Percentiles rank a stretch among this genome's conserved stretches.
These are phyloP conservation scores for Calephelis nemesis DNA, from an alignment of 1,140 invertebrate species.

Conservation along the genomic window DNA sequence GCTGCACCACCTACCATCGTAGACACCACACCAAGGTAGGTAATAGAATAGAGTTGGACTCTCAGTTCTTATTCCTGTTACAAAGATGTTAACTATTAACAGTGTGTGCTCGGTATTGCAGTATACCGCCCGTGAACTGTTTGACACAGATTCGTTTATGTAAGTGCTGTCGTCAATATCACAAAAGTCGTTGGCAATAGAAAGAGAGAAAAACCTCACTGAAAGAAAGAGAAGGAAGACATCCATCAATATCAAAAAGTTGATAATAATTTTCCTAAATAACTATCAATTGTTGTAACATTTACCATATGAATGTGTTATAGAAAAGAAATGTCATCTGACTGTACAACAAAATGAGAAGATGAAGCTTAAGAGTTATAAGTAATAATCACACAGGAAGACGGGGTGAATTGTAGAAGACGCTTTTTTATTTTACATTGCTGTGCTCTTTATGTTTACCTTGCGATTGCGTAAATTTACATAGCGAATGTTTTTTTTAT, in stretches of 20 bases:
- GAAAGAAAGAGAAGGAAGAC: slow-evolving; percentile 44
- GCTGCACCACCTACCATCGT: slow-evolving; percentile 35
- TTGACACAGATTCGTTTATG: slow-evolving; percentile 60
- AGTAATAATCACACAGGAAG: background rate
- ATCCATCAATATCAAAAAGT: slow-evolving; percentile 44
- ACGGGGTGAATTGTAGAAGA: background rate
- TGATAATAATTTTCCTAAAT: slow-evolving; percentile 35
- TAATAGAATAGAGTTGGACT: slow-evolving; percentile 9
- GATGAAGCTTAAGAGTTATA: background rate
- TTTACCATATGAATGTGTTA: background rate
- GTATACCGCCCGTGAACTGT: slow-evolving; percentile 41
- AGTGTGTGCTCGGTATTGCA: slow-evolving; percentile 40
- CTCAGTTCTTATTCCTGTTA: background rate
- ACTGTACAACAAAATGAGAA: background rate
- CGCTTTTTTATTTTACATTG: slow-evolving; percentile 10
- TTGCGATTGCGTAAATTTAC: slow-evolving; percentile 17
- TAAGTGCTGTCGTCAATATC: slow-evolving; percentile 56
- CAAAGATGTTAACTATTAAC: background rate
- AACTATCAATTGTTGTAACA: background rate
- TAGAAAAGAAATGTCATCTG: background rate
- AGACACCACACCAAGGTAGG: slow-evolving; percentile 44
- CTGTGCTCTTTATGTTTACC: slow-evolving; percentile 21
- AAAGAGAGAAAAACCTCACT: slow-evolving; percentile 42
- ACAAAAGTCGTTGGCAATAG: slow-evolving; percentile 46
- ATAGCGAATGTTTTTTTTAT: slow-evolving; percentile 23